A percentile compares a stretch with the other conserved stretches of the same genome.
Evolutionary conservation across 2,797 vertebrate genomes (phyloP).

Genomic region (Alca torda): DNA sequence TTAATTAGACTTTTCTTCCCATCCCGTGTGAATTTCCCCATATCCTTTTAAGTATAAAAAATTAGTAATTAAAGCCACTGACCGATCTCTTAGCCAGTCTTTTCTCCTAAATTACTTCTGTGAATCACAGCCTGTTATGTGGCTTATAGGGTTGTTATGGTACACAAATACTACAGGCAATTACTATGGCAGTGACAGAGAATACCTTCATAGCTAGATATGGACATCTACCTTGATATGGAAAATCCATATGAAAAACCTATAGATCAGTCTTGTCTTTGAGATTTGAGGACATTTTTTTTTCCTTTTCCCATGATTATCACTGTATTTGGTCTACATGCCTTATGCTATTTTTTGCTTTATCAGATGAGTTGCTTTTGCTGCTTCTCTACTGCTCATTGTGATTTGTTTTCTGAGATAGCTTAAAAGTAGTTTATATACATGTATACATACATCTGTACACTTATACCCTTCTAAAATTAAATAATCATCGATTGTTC

Average conservation of each 20-base stretch:
- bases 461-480: neutral
- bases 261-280: neutral
- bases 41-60: neutral
- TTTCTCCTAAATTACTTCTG: neutral
- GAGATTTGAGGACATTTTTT: neutral
- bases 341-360: neutral
- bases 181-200: neutral
- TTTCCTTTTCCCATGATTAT: neutral
- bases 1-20: neutral
- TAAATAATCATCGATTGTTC: neutral
- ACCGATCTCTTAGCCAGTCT: neutral
- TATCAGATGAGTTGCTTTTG: neutral
- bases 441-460: too few relatives aligned
- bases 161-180: neutral
- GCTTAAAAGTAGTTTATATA: neutral
- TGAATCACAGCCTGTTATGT: neutral
- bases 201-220: neutral
- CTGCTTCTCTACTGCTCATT: neutral
- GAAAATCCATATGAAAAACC: neutral
- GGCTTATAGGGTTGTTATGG: neutral
- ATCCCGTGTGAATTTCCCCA: neutral
- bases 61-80: neutral
- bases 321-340: neutral
- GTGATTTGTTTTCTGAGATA: neutral
- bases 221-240: neutral